These are phyloP conservation scores for Habrosyne pyritoides DNA, from an alignment of 2,888 invertebrate species.

Conservation along the genomic window DNA sequence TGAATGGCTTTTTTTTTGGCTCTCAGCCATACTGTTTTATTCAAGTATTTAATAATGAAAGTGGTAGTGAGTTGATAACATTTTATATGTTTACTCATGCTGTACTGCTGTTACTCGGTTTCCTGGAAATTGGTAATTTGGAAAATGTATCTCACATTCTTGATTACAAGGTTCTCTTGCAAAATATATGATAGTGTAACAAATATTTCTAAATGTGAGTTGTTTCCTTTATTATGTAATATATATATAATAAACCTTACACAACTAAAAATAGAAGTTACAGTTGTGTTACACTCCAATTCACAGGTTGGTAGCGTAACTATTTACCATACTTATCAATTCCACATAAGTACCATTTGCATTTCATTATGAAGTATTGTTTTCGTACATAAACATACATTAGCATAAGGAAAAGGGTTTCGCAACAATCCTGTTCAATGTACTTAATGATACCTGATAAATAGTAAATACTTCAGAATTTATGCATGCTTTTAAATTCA, in stretches of 20 bases:
- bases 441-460: no score
- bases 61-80: not conserved
- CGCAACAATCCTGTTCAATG: not conserved
- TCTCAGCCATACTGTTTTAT: slow-evolving; percentile 11
- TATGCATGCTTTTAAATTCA: no score
- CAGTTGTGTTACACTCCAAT: not conserved
- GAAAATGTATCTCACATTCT: no score
- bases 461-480: no score
- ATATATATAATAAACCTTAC: not conserved
- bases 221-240: no score
- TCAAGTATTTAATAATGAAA: not conserved
- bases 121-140: no score
- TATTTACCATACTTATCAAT: not conserved
- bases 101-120: no score
- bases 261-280: not conserved
- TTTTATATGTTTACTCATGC: not conserved
- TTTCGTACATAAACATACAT: slow-evolving; percentile 1
- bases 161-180: no score
- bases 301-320: not conserved
- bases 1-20: slow-evolving; percentile 13
- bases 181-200: no score
- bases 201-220: no score
- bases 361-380: not conserved
- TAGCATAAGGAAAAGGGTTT: not conserved
- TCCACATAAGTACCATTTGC: not conserved